Conservation (phyloP, 2,113 vertebrate genomes). For the Bambusicola thoracicus region DNA sequence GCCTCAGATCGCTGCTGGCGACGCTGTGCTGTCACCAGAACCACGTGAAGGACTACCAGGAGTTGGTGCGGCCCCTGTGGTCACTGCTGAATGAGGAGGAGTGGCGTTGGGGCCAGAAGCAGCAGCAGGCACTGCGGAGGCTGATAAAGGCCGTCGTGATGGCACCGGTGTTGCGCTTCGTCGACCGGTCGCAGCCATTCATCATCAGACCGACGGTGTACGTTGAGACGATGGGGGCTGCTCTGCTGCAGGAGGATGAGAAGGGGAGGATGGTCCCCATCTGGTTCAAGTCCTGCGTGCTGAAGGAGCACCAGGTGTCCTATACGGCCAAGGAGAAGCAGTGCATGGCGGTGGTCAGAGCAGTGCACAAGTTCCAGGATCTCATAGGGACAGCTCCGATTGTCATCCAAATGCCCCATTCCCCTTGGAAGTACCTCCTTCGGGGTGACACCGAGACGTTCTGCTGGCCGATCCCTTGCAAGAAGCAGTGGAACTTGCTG, state of each 20-base stretch:
- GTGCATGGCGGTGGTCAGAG: background rate
- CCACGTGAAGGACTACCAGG: background rate
- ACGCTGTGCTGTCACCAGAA: fast-evolving
- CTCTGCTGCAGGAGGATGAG: background rate
- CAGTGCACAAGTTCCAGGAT: background rate
- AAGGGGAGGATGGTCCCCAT: fast-evolving
- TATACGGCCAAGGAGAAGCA: background rate
- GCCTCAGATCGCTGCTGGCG: background rate
- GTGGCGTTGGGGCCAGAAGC: background rate
- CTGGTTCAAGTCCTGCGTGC: background rate
- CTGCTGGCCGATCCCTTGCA: fast-evolving
- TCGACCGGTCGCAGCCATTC: background rate
- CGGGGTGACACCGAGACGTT: fast-evolving
- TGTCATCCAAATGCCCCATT: background rate
- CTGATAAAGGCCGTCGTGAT: fast-evolving
- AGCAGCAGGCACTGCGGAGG: fast-evolving
- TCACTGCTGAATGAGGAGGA: fast-evolving
- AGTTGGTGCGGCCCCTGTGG: background rate
- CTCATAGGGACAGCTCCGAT: background rate
- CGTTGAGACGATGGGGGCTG: fast-evolving
- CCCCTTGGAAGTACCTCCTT: background rate
- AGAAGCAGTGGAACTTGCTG: background rate
- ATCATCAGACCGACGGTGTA: background rate
- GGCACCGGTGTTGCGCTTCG: background rate
- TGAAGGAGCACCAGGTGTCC: background rate